Percentiles rank a stretch among this genome's conserved stretches.
Evolutionary conservation across 1,140 invertebrate species (phyloP).

Genomic region (Neomicropteryx cornuta): DNA sequence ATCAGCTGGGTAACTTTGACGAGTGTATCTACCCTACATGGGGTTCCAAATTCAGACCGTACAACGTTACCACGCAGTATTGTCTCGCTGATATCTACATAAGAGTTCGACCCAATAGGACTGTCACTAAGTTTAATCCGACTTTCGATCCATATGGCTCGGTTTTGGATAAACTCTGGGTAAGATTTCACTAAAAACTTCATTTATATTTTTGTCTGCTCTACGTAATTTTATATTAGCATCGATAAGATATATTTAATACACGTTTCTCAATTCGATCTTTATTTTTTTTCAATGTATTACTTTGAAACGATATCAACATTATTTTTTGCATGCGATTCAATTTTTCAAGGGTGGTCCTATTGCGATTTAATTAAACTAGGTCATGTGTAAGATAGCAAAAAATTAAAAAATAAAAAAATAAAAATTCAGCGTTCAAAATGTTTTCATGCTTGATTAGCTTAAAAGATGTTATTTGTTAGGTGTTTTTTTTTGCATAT

Average conservation of each 20-base stretch:
- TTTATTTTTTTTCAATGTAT: too few species aligned
- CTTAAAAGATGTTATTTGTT: neutral
- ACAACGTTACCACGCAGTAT: conserved; percentile 18
- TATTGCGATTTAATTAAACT: too few species aligned
- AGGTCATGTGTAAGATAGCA: too few species aligned
- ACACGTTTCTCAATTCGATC: too few species aligned
- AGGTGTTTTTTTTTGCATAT: too few species aligned
- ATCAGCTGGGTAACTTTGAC: conserved; percentile 29
- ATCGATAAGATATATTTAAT: too few species aligned
- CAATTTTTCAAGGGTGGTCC: too few species aligned
- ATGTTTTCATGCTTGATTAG: neutral
- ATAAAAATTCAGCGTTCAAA: neutral
- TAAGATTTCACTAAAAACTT: neutral
- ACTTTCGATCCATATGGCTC: conserved; percentile 3
- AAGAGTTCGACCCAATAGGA: neutral
- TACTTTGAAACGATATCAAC: too few species aligned
- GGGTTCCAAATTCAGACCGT: conserved; percentile 3
- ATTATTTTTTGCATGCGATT: too few species aligned
- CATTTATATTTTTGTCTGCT: neutral
- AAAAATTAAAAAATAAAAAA: neutral
- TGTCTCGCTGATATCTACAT: conserved; percentile 20
- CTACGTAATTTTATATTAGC: too few species aligned
- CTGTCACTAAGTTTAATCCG: conserved; percentile 2
- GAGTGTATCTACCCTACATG: conserved; percentile 21
- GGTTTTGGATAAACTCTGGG: conserved; percentile 2